Evolutionary conservation across 2,888 invertebrate species (phyloP).

Genomic region (Drosophila barbarae): DNA sequence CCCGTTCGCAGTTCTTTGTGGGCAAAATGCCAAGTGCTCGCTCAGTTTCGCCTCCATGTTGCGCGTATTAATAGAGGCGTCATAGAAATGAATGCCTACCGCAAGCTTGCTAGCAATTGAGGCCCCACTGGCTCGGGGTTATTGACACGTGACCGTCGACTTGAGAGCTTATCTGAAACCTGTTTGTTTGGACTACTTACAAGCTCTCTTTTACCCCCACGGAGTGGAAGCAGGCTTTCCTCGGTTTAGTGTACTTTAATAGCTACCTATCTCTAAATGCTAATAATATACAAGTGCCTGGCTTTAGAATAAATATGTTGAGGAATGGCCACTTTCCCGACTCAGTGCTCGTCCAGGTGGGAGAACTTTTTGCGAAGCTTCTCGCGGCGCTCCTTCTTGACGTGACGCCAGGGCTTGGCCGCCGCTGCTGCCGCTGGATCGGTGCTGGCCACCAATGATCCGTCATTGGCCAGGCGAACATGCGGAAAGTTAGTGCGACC

Average conservation of each 20-base stretch:
- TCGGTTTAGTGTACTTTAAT: conserved; percentile 14
- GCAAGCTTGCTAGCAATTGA: neutral
- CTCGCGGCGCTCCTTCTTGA: conserved; percentile 93
- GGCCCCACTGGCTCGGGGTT: conserved; percentile 3
- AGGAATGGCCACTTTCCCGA: neutral
- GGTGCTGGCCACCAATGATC: conserved; percentile 45
- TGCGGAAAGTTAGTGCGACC: conserved; percentile 79
- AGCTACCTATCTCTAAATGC: conserved; percentile 21
- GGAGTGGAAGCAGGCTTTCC: neutral
- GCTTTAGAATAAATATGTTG: conserved; percentile 16
- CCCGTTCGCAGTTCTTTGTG: neutral
- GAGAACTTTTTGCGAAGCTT: conserved; percentile 92
- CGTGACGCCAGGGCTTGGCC: conserved; percentile 90
- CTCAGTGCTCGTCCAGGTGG: conserved; percentile 89
- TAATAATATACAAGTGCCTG: conserved; percentile 30
- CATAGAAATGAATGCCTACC: neutral
- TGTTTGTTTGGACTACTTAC: neutral
- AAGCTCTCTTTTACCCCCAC: neutral
- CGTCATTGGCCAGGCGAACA: conserved; percentile 70
- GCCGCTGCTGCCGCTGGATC: conserved; percentile 81
- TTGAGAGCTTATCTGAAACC: neutral
- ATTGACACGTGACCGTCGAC: conserved; percentile 1
- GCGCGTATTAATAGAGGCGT: conserved; percentile 8
- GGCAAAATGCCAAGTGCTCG: conserved; percentile 1
- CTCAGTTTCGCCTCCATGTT: neutral